Conservation (phyloP, 1,140 invertebrate genomes). For the Radopholus similis region DNA sequence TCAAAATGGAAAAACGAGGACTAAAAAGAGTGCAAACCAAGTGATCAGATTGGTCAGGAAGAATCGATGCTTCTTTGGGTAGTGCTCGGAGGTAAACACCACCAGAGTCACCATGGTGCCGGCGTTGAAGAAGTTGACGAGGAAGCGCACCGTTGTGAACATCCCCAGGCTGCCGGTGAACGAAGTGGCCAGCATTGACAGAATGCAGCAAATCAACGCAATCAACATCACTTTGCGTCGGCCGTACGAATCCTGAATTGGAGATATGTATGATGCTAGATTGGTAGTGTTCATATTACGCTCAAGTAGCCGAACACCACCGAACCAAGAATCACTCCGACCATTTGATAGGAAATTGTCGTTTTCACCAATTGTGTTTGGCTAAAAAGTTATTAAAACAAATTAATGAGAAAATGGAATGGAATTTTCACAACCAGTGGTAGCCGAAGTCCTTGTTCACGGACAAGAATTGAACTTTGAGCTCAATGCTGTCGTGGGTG, state of each 20-base stretch:
- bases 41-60: conserved; percentile 43
- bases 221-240: conserved; percentile 33
- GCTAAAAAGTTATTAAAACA: not conserved
- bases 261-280: too few relatives aligned
- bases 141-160: conserved; percentile 39
- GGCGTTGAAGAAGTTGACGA: conserved; percentile 45
- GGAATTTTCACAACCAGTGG: conserved; percentile 4
- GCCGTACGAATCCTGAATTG: conserved; percentile 21
- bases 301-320: conserved; percentile 17
- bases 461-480: not conserved
- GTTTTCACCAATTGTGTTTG: not conserved
- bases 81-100: conserved; percentile 44
- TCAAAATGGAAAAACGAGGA: not conserved
- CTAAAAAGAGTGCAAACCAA: conserved; percentile 15
- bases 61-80: conserved; percentile 44
- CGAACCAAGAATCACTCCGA: conserved; percentile 24
- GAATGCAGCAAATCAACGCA: conserved; percentile 34
- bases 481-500: conserved; percentile 6
- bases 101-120: conserved; percentile 44
- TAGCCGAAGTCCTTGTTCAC: not conserved
- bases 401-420: not conserved
- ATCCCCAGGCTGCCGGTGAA: conserved; percentile 32
- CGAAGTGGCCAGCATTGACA: conserved; percentile 36
- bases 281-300: too few relatives aligned
- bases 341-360: conserved; percentile 17